These are phyloP conservation scores for Melanotaenia boesemani DNA, from an alignment of 2,797 vertebrate genomes.

Conservation along the genomic window DNA sequence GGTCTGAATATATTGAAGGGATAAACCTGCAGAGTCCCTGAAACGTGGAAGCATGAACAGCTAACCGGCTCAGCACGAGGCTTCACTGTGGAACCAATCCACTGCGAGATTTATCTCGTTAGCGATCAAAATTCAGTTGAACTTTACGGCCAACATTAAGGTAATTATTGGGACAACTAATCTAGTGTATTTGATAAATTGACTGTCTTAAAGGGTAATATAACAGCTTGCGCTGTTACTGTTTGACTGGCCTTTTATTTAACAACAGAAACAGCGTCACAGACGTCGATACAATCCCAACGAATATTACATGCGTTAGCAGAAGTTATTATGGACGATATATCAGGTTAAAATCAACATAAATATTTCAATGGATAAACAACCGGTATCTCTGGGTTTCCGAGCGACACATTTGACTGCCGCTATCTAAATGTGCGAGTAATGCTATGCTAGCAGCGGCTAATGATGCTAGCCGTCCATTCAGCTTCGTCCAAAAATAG, in stretches of 20 bases:
- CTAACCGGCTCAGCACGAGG: slow-evolving; percentile 52
- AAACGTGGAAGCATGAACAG: slow-evolving; percentile 17
- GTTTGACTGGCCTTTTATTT: slow-evolving; percentile 42
- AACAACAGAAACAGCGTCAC: slow-evolving; percentile 19
- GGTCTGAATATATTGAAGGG: background rate
- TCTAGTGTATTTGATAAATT: too few species aligned
- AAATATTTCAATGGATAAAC: background rate
- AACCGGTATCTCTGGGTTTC: background rate
- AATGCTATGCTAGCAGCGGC: slow-evolving; percentile 37
- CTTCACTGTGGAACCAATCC: slow-evolving; percentile 18
- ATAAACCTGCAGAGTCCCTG: background rate
- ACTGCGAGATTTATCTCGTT: background rate
- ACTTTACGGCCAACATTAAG: background rate
- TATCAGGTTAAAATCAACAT: too few species aligned
- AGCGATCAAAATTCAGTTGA: background rate
- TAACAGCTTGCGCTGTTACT: background rate
- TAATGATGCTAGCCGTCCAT: slow-evolving; percentile 42
- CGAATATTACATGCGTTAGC: background rate
- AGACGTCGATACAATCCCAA: slow-evolving; percentile 6
- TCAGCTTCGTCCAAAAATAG: slow-evolving; percentile 30
- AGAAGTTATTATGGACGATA: background rate
- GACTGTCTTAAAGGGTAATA: background rate
- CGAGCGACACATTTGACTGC: background rate
- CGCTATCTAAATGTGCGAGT: slow-evolving; percentile 36
- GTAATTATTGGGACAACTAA: background rate